phyloP scores from a whole-genome alignment of 2,888 invertebrate species.

The Erynnis tages region DNA sequence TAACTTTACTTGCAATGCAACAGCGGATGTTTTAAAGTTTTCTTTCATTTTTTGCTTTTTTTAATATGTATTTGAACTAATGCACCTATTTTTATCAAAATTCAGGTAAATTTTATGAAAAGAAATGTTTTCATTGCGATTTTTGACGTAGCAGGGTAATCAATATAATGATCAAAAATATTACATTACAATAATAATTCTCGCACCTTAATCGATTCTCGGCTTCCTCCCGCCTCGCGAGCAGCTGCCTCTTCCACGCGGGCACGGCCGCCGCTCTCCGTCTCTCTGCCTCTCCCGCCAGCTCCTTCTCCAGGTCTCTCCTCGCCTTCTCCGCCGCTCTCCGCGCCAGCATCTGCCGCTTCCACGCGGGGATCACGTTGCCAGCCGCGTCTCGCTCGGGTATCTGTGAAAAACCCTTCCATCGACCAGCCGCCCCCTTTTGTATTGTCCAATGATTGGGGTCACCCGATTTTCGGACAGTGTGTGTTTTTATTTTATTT shows the following conservation, averaged over 20 bases:
- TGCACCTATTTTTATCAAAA: too few relatives aligned
- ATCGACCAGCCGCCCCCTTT: conserved; percentile 64
- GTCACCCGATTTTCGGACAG: conserved; percentile 31
- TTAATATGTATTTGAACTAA: too few relatives aligned
- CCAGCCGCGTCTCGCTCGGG: conserved; percentile 94
- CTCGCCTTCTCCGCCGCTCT: conserved; percentile 96
- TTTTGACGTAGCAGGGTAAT: too few relatives aligned
- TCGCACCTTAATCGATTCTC: conserved; percentile 88
- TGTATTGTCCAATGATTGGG: conserved; percentile 39
- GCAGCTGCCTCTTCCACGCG: conserved; percentile 95
- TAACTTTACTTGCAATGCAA: too few relatives aligned
- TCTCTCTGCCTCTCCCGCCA: conserved; percentile 91
- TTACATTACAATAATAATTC: conserved; percentile 11
- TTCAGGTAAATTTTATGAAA: too few relatives aligned
- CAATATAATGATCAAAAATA: too few relatives aligned
- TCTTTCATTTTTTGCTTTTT: too few relatives aligned
- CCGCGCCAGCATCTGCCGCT: conserved; percentile 96
- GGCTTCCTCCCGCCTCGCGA: conserved; percentile 90
- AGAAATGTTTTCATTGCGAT: too few relatives aligned
- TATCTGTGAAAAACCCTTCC: conserved; percentile 84
- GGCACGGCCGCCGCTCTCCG: conserved; percentile 93
- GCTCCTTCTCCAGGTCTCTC: conserved; percentile 93
- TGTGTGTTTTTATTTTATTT: conserved; percentile 18
- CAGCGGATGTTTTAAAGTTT: too few relatives aligned
- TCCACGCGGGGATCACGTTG: conserved; percentile 96